Conservation (phyloP, 2,113 vertebrate genomes). For the Vanacampus margaritifer region DNA sequence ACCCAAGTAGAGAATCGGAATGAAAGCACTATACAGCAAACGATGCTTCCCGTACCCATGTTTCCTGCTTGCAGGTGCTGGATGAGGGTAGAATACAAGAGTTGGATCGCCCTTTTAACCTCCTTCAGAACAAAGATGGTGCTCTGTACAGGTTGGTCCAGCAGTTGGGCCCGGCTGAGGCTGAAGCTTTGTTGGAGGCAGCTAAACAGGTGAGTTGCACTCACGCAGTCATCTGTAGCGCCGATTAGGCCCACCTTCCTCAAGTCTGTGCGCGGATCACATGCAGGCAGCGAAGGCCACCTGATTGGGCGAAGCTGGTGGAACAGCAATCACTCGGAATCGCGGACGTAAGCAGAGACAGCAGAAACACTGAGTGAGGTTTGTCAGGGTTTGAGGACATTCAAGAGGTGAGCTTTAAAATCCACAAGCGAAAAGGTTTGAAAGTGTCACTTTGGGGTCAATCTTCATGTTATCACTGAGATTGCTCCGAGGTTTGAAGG, state of each 20-base stretch:
- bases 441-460: neutral
- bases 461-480: neutral
- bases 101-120: slow-evolving; percentile 30
- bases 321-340: neutral
- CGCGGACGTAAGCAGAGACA: neutral
- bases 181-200: slow-evolving; percentile 28
- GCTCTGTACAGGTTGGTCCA: slow-evolving; percentile 53
- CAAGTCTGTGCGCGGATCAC: neutral
- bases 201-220: slow-evolving; percentile 20
- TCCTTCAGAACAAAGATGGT: slow-evolving; percentile 48
- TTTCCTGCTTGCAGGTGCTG: slow-evolving; percentile 35
- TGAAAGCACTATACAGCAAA: neutral
- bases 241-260: too few species aligned
- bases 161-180: slow-evolving; percentile 38
- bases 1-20: too few species aligned
- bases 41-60: too few species aligned
- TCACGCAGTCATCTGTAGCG: neutral
- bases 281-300: neutral
- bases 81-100: slow-evolving; percentile 47
- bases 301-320: neutral
- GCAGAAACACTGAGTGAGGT: neutral
- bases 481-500: neutral
- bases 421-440: neutral
- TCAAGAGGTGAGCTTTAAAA: neutral
- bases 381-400: neutral